Base-by-base conservation (phyloP, 2,888 invertebrate genomes). In the Rhingia campestris region DNA sequence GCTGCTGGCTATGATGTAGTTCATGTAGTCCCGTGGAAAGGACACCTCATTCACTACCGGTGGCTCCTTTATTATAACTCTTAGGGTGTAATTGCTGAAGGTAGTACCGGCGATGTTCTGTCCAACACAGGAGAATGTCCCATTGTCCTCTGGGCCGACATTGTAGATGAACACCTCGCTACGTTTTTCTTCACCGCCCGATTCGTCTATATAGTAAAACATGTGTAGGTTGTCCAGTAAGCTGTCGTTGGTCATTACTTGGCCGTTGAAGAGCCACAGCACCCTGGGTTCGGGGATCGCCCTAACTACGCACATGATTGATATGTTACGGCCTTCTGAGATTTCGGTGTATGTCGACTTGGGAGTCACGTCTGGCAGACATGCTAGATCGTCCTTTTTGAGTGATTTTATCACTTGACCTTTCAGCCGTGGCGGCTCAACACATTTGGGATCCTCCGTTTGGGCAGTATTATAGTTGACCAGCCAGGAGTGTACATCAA, bases 191-290 rank as follows among this genome's bases (percentile, higher is more conserved):
- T 94, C 94, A n/a, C 95, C 95, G 0, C 93, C 92, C 1, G 95
- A 95, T 88, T 95, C 95, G 88, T 95, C 95, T 9, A 95, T 93
- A 87, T 93, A 95, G 91, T 95, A 95, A 87, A 94, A 93, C 88
- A 95, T 92, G 88, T 94, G 94, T 59, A 94, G 92, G 77, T 95
- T 95, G 32, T 94, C 94, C 86, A 94, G 92, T 75, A 93, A 93
- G 49, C 95, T 94, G 89, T 96, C 95, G 91, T 95, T 96, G 89
- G 95, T 95, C 89, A 96, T 93, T 81, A 96, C 93, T 91, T 95
- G 94, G 51, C 96, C 96, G 89, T 96, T 96, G 91, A 96, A 96
- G 90, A 95, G 94, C 97, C 97, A 97, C 3, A 95, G 94, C 59
- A 97, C 94, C 89, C 94, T 94, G 6, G 97, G 96, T 90, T 95